Evolutionary conservation across 2,888 invertebrate species (phyloP).

Genomic region (Cyrtodaria siliqua): DNA sequence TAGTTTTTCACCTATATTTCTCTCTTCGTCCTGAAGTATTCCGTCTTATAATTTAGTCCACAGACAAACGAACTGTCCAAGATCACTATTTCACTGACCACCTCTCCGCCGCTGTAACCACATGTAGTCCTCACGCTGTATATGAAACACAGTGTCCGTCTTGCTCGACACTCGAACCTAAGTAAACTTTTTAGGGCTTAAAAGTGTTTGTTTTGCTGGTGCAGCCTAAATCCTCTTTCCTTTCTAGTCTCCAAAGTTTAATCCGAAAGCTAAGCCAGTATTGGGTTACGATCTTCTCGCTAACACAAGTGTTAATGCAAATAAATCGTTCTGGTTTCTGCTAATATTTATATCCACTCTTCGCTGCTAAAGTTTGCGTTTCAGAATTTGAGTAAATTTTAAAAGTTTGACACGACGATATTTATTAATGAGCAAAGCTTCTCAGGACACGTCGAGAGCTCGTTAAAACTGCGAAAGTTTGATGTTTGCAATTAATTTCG

Average conservation of each 20-base stretch:
- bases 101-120: no score
- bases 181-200: slow-evolving; percentile 55
- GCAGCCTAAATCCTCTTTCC: slow-evolving; percentile 36
- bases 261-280: slow-evolving; percentile 62
- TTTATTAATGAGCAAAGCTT: slow-evolving; percentile 14
- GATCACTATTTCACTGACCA: no score
- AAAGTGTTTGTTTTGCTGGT: slow-evolving; percentile 58
- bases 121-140: no score
- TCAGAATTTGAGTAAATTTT: slow-evolving; percentile 9
- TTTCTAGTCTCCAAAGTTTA: slow-evolving; percentile 19
- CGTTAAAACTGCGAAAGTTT: slow-evolving; percentile 21
- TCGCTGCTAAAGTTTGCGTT: no score
- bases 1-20: no score
- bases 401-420: slow-evolving; percentile 37
- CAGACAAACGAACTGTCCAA: no score
- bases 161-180: slow-evolving; percentile 28
- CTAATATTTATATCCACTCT: no score
- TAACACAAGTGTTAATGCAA: not conserved
- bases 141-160: no score
- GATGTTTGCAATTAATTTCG: not conserved
- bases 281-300: slow-evolving; percentile 30
- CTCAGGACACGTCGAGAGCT: slow-evolving; percentile 27
- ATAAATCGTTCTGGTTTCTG: not conserved
- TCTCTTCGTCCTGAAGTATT: no score
- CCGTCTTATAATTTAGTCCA: no score